Percentiles rank a stretch among this genome's conserved stretches.
Evolutionary conservation across 2,797 vertebrate species (phyloP).

Genomic region (Lepilemur septentrionalis): DNA sequence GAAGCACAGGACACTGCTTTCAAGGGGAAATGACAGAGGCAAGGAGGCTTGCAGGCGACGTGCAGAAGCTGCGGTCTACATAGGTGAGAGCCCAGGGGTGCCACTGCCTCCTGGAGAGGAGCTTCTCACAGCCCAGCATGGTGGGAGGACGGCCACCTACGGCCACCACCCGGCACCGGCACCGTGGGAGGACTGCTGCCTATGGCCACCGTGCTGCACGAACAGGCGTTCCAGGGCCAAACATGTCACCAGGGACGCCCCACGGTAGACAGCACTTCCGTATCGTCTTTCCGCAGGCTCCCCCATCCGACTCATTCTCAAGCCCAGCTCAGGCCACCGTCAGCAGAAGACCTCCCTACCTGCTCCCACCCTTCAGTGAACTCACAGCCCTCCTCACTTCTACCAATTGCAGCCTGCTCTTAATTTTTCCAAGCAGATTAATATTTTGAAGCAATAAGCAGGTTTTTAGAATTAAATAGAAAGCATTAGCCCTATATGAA

Average conservation of each 20-base stretch:
- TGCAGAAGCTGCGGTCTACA: rapidly evolving
- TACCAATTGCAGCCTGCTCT: not conserved
- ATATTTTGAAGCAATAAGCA: not conserved
- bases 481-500: not conserved
- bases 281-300: not conserved
- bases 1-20: not conserved
- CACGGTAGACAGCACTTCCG: too few species aligned
- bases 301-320: not conserved
- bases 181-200: too few species aligned
- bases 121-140: not conserved
- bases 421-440: not conserved
- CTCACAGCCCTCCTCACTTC: not conserved
- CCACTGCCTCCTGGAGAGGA: not conserved
- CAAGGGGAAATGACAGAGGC: not conserved
- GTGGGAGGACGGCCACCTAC: not conserved
- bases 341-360: not conserved
- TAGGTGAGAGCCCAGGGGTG: not conserved
- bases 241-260: not conserved
- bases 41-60: not conserved
- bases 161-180: too few species aligned
- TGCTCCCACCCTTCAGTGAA: not conserved
- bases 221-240: not conserved
- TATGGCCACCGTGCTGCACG: too few species aligned
- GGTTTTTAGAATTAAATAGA: not conserved
- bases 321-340: not conserved